phyloP scores from a whole-genome alignment of 1,140 invertebrate genomes.

The Drosophila pruinosa region DNA sequence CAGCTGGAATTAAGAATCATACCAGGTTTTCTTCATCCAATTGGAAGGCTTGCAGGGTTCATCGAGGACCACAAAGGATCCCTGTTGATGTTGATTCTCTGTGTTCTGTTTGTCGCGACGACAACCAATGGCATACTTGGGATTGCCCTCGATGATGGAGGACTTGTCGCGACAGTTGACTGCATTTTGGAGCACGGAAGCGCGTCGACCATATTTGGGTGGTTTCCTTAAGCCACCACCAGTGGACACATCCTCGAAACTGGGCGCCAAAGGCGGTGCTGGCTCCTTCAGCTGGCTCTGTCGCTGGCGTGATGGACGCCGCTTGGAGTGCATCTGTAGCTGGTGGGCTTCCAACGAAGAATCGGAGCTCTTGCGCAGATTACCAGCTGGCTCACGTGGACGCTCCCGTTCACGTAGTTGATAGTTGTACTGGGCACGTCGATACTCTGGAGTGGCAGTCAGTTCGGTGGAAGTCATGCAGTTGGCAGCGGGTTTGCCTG shows the following conservation, averaged over 20 bases:
- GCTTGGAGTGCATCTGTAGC: conserved; percentile 41
- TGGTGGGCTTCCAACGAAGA: conserved; percentile 47
- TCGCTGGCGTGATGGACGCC: conserved; percentile 53
- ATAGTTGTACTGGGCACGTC: conserved; percentile 71
- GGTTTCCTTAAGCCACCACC: conserved; percentile 53
- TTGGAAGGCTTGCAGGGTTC: conserved; percentile 74
- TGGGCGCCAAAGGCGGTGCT: conserved; percentile 3
- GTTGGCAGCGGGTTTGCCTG: conserved; percentile 1
- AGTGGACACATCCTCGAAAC: conserved; percentile 54
- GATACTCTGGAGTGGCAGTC: conserved; percentile 71
- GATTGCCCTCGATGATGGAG: conserved; percentile 77
- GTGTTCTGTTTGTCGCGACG: conserved; percentile 45
- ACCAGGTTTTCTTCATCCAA: conserved; percentile 82
- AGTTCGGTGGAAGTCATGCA: conserved; percentile 54
- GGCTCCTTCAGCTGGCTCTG: conserved; percentile 48
- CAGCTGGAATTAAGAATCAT: conserved; percentile 58
- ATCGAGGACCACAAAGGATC: conserved; percentile 73
- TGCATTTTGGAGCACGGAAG: conserved; percentile 68
- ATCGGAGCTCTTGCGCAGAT: conserved; percentile 59
- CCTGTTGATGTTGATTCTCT: conserved; percentile 48
- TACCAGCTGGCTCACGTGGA: conserved; percentile 24
- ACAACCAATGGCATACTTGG: conserved; percentile 64
- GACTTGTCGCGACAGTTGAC: conserved; percentile 66
- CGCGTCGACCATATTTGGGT: conserved; percentile 66
- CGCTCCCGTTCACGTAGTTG: conserved; percentile 66